These are phyloP conservation scores for Octodonta nipae DNA, from an alignment of 2,888 invertebrate genomes.

Conservation along the genomic window DNA sequence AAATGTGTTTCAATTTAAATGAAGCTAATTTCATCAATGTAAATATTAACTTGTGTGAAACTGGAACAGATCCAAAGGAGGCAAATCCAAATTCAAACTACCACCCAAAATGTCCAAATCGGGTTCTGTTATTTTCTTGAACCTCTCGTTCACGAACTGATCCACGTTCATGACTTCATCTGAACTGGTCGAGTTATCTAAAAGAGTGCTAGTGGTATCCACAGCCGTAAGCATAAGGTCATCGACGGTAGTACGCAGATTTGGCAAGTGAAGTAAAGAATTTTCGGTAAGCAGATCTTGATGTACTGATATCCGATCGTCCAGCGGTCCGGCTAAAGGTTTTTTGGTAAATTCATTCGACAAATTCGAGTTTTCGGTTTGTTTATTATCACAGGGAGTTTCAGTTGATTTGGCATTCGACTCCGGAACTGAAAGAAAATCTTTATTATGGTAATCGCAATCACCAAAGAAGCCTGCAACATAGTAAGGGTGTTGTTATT, in stretches of 20 bases:
- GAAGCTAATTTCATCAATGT: no score
- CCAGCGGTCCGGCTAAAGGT: background rate
- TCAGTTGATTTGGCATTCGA: background rate
- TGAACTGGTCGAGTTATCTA: conserved; percentile 31
- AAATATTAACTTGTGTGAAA: conserved; percentile 27
- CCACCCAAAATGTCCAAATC: conserved; percentile 24
- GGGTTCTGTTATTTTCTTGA: conserved; percentile 32
- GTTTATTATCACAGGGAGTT: background rate
- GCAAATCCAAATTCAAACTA: conserved; percentile 28
- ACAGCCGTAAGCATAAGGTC: conserved; percentile 28
- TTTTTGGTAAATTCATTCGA: background rate
- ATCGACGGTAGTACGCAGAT: conserved; percentile 23
- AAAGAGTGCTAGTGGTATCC: conserved; percentile 23
- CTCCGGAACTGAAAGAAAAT: no score
- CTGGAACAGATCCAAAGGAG: conserved; percentile 30
- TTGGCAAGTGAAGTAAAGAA: conserved; percentile 21
- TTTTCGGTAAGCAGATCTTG: conserved; percentile 22
- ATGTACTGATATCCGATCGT: background rate
- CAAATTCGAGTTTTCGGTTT: background rate
- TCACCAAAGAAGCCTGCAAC: no score
- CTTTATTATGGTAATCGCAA: no score
- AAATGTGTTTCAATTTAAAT: no score
- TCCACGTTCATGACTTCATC: conserved; percentile 36
- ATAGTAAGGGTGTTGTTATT: no score
- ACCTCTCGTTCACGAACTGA: conserved; percentile 35